phyloP scores from a whole-genome alignment of 2,113 vertebrate species.

The Ellobius talpinus region DNA sequence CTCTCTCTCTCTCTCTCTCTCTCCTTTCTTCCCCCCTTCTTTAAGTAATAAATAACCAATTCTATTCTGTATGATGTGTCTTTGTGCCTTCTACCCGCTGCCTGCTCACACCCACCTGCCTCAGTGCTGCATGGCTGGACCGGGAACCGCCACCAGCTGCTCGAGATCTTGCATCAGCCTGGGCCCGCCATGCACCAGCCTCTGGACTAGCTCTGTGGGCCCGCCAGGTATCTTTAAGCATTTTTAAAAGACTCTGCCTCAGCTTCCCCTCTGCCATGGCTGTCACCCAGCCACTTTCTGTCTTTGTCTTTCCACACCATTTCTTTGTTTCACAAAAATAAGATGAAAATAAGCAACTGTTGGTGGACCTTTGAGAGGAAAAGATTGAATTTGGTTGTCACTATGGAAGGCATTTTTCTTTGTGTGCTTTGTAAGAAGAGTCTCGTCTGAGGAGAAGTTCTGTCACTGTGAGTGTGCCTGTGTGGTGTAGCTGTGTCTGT shows the following conservation, averaged over 20 bases:
- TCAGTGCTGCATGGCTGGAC: too few species aligned
- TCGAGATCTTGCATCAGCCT: too few species aligned
- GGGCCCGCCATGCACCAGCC: too few species aligned
- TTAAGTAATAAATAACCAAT: too few species aligned
- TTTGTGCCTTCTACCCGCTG: too few species aligned
- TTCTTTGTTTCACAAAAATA: neutral
- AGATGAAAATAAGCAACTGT: neutral
- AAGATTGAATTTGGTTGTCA: neutral
- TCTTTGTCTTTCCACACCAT: neutral
- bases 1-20: too few species aligned
- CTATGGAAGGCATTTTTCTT: neutral
- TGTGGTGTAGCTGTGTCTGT: neutral
- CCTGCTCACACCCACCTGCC: too few species aligned
- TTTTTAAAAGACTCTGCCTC: neutral
- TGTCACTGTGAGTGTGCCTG: neutral
- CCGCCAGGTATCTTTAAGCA: too few species aligned
- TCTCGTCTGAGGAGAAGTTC: rapidly evolving
- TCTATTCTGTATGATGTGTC: too few species aligned
- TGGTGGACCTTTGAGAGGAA: neutral
- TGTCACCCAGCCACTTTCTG: neutral
- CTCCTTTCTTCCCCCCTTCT: too few species aligned
- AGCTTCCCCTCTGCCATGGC: neutral
- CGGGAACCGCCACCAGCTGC: too few species aligned
- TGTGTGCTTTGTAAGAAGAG: neutral
- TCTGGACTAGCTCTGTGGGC: too few species aligned